phyloP scores from a whole-genome alignment of 2,888 invertebrate species.

The Eurois occulta region DNA sequence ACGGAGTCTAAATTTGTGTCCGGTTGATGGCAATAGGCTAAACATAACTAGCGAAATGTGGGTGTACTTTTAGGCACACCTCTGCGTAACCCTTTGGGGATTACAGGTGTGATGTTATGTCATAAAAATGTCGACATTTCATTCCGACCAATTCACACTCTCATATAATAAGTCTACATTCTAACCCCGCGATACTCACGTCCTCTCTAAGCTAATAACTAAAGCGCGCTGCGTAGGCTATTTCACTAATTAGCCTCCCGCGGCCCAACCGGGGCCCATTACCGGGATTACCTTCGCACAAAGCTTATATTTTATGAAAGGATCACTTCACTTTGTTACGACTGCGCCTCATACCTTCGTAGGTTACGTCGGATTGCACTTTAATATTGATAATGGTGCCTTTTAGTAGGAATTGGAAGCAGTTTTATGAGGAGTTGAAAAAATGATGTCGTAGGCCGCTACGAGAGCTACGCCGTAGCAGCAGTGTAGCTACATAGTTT shows the following conservation, averaged over 20 bases:
- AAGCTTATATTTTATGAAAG: constrained; percentile 76
- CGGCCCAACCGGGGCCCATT: constrained; percentile 66
- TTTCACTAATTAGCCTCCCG: constrained; percentile 67
- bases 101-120: no score
- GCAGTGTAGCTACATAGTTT: constrained; percentile 4
- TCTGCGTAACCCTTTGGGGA: no score
- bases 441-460: constrained; percentile 9
- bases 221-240: constrained; percentile 52
- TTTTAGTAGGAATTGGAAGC: constrained; percentile 29
- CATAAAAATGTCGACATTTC: not conserved
- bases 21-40: no score
- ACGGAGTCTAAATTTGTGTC: no score
- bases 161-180: constrained; percentile 4
- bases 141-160: not conserved
- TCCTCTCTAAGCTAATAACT: constrained; percentile 41
- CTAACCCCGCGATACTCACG: constrained; percentile 20
- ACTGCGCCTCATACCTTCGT: constrained; percentile 42
- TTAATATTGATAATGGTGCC: constrained; percentile 54
- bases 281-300: constrained; percentile 71
- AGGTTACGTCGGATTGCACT: constrained; percentile 41
- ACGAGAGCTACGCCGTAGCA: constrained; percentile 46
- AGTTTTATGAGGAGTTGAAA: constrained; percentile 6
- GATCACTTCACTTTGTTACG: constrained; percentile 58
- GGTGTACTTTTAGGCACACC: no score
- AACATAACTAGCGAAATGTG: no score